Evolutionary conservation across 2,888 invertebrate genomes (phyloP), one percentile per base, ranked within the genome.

Genomic region (Entomobrya multifasciata): DNA sequence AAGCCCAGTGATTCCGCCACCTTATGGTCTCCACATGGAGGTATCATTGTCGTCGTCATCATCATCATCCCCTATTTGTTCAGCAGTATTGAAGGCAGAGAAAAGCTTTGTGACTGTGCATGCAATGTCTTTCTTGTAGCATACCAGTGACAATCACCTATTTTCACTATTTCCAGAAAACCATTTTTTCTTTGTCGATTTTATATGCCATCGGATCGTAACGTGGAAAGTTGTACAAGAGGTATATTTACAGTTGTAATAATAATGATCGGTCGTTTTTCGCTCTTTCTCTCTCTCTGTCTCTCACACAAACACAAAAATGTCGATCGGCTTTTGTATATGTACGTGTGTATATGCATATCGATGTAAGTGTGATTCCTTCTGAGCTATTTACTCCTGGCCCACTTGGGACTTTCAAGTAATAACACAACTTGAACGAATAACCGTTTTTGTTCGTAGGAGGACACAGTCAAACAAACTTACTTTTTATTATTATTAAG

Each of bases 341-440:
- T 36, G n/a, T 36, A 6, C 8, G 36, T 36, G 36, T 36, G 36
- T 36, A 36, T 36, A n/a, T n/a, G n/a, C n/a, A n/a, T n/a, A n/a
- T n/a, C n/a, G n/a, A 1, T 57, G 15, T 4, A 44, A 44, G 20
- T 70, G 47, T 70, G 22, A 70, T 70, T 70, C 25, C 70, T 70
- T 47, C 70, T 70, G 70, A 70, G 70, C 70, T 70, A 70, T 70
- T 70, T 70, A 47, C 70, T 67, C 47, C 47, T 25, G 47, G 47
- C 47, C 6, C 70, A 70, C 70, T 70, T 47, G 22, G 10, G 44
- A 44, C 11, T 25, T 5, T 49, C 49, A 70, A 47, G 25, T 22
- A 25, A 47, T 70, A 44, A 47, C 10, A 47, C n/a, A 70, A 47
- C 22, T 67, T 20, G 13, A 22, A 44, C 5, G 47, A 70, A 67